phyloP scores from a whole-genome alignment of 2,797 vertebrate species.

The Helarctos malayanus region DNA sequence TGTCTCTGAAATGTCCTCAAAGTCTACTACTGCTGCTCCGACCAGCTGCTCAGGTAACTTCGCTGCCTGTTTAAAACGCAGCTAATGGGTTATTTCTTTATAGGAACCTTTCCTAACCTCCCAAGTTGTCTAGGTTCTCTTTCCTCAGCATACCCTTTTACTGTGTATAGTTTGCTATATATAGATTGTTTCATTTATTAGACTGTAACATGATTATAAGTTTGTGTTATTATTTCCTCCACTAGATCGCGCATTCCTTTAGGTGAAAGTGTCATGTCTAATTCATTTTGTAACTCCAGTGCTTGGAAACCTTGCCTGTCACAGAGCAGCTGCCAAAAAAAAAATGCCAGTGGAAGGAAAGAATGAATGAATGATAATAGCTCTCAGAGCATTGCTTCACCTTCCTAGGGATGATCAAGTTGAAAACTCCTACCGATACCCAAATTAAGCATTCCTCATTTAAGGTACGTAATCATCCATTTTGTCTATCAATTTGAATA shows the following conservation, averaged over 20 bases:
- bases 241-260: not conserved
- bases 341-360: not conserved
- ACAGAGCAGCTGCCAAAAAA: not conserved
- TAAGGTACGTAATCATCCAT: not conserved
- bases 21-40: not conserved
- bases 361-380: not conserved
- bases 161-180: not conserved
- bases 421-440: not conserved
- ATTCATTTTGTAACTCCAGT: conserved; percentile 40
- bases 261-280: not conserved
- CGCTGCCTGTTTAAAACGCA: not conserved
- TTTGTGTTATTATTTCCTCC: not conserved
- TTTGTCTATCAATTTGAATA: conserved; percentile 45
- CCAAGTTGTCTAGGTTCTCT: not conserved
- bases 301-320: conserved; percentile 19
- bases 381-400: not conserved
- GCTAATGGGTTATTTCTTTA: not conserved
- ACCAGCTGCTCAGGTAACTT: not conserved
- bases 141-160: not conserved
- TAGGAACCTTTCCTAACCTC: not conserved
- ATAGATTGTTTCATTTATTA: conserved; percentile 8
- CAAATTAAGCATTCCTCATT: not conserved
- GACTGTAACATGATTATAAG: not conserved
- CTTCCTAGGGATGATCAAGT: not conserved
- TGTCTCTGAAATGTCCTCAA: not conserved